Evolutionary conservation across 2,797 vertebrate species (phyloP), one percentile per base, ranked within the genome.

Genomic region (Tangara arthus): DNA sequence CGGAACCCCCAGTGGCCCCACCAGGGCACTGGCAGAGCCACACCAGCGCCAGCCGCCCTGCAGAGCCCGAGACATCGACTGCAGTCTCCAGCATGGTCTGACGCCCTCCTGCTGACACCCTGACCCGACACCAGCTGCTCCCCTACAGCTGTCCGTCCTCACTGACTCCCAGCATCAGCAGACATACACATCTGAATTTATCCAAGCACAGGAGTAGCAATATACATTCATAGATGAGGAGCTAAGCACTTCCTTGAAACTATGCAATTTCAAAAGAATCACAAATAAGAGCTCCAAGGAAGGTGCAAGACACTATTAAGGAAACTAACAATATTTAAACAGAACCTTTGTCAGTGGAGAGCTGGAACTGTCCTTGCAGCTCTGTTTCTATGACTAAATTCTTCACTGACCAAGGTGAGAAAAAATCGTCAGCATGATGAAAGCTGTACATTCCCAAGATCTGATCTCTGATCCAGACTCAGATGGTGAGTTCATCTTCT

Each of bases 1-100:
- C 49, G 55, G 44, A 70, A 32, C 24, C 32, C 60, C 32, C 76
- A 26, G 69, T 15, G 60, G 61, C 17, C 20, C 16, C 32, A 30
- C 1, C 30, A 72, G 50, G 55, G 35, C 59, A 34, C 27, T 56
- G 26, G 18, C 50, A 71, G 27, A 12, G 12, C 27, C 55, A 65
- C 18, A 34, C 7, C 63, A 87, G 35, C 0, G 0, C 14, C 12
- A 2, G 24, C 26, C 1, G 0, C 32, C 3, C 57, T 13, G 52
- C 6, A 4, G 42, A 47, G 41, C 8, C 1, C 0, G 7, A 52
- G 84, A 35, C 50, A 35, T 4, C 20, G 3, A 6, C 49, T 0
- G 1, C 44, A 56, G 61, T 5, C 35, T 41, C 50, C 64, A 19
- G 27, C 5, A 16, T 7, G 35, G 17, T 60, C 26, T 39, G 57